Evolutionary conservation across 2,888 invertebrate species (phyloP).

Genomic region (Liopterus haemorrhoidalis): DNA sequence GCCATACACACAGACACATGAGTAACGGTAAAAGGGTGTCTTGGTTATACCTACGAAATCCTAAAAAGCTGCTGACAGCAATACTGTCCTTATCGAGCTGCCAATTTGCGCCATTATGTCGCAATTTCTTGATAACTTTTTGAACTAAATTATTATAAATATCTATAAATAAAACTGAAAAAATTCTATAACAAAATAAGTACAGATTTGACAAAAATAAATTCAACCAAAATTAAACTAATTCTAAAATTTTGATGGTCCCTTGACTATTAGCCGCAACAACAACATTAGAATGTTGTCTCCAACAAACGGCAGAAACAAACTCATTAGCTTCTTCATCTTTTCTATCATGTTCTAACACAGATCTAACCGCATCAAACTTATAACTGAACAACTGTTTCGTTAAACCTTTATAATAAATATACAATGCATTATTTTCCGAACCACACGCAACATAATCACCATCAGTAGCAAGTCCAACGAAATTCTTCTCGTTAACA

Average conservation of each 20-base stretch:
- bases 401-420: slow-evolving; percentile 85
- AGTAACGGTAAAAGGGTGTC: too few species aligned
- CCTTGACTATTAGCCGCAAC: slow-evolving; percentile 93
- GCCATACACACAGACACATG: too few species aligned
- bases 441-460: slow-evolving; percentile 92
- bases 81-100: too few species aligned
- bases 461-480: slow-evolving; percentile 86
- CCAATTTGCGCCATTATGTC: too few species aligned
- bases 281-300: slow-evolving; percentile 74
- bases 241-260: slow-evolving; percentile 79
- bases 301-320: slow-evolving; percentile 94
- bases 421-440: slow-evolving; percentile 87
- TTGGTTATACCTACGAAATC: too few species aligned
- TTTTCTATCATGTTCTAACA: slow-evolving; percentile 67
- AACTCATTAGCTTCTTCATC: slow-evolving; percentile 88
- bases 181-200: too few species aligned
- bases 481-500: slow-evolving; percentile 93
- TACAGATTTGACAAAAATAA: too few species aligned
- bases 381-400: slow-evolving; percentile 81
- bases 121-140: too few species aligned
- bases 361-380: slow-evolving; percentile 76
- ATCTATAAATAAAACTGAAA: too few species aligned
- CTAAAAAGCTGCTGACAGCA: too few species aligned
- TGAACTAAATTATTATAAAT: too few species aligned
- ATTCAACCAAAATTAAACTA: slow-evolving; percentile 59